Evolutionary conservation across 2,888 invertebrate genomes (phyloP).

Genomic region (Norana najaformis): DNA sequence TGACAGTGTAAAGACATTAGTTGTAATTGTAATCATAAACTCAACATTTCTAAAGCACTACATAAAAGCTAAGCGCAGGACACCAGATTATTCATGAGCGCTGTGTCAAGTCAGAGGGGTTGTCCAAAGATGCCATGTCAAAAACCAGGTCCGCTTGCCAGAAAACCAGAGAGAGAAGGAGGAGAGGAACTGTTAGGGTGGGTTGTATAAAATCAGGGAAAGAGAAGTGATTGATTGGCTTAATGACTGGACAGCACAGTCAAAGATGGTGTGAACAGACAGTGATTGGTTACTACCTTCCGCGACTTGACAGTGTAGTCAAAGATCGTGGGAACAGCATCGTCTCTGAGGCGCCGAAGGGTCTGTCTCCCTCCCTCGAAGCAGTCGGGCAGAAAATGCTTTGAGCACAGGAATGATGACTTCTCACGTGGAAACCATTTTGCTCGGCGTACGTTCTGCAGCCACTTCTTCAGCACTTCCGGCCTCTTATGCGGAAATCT

Average conservation of each 20-base stretch:
- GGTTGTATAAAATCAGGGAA: too few species aligned
- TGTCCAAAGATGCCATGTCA: too few species aligned
- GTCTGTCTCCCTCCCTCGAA: neutral
- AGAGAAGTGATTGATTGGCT: neutral
- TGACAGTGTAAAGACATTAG: too few species aligned
- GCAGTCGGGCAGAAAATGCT: neutral
- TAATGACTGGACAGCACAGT: neutral
- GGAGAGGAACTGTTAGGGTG: too few species aligned
- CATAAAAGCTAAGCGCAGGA: too few species aligned
- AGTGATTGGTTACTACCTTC: neutral
- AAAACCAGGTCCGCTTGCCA: too few species aligned
- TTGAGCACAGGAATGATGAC: neutral
- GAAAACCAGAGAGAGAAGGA: too few species aligned
- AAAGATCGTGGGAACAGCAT: neutral
- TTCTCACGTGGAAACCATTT: conserved; percentile 13
- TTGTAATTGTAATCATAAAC: too few species aligned
- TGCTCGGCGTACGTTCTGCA: neutral
- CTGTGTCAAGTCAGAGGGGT: too few species aligned
- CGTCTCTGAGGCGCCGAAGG: neutral
- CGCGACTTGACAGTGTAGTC: conserved; percentile 5
- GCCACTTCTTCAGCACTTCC: conserved; percentile 2
- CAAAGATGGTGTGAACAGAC: neutral
- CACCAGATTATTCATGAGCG: too few species aligned
- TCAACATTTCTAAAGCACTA: too few species aligned
- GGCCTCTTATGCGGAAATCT: neutral